These are phyloP conservation scores for Tor tambroides DNA, from an alignment of 2,113 vertebrate genomes.

Conservation along the genomic window DNA sequence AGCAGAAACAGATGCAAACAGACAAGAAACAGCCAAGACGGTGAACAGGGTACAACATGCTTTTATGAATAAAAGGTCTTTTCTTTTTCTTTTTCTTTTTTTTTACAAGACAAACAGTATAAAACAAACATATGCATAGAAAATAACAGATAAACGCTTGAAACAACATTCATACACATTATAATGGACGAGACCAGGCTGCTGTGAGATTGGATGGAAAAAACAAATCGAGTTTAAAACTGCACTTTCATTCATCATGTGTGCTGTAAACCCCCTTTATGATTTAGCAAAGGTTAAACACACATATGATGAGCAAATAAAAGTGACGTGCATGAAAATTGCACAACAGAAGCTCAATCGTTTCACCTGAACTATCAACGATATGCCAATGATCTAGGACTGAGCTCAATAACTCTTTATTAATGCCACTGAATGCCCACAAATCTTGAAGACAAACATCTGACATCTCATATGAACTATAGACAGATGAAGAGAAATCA, in stretches of 20 bases:
- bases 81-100: conserved; percentile 57
- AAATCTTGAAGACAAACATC: not conserved
- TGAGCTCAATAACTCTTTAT: not conserved
- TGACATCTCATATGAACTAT: no score
- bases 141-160: conserved; percentile 64
- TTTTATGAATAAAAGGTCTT: conserved; percentile 77
- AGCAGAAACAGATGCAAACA: not conserved
- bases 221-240: not conserved
- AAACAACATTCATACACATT: conserved; percentile 65
- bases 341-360: not conserved
- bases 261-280: not conserved
- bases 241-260: not conserved
- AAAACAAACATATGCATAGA: conserved; percentile 77
- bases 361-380: conserved; percentile 6
- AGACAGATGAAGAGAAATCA: not conserved
- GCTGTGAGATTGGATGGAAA: conserved; percentile 72
- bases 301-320: not conserved
- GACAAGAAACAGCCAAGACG: conserved; percentile 54
- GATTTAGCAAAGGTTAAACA: conserved; percentile 2
- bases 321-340: not conserved
- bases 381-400: not conserved
- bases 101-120: conserved; percentile 77
- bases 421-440: conserved; percentile 17
- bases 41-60: conserved; percentile 75
- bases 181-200: conserved; percentile 65